Conservation (phyloP, 2,888 invertebrate species). For the Diadromus collaris region DNA sequence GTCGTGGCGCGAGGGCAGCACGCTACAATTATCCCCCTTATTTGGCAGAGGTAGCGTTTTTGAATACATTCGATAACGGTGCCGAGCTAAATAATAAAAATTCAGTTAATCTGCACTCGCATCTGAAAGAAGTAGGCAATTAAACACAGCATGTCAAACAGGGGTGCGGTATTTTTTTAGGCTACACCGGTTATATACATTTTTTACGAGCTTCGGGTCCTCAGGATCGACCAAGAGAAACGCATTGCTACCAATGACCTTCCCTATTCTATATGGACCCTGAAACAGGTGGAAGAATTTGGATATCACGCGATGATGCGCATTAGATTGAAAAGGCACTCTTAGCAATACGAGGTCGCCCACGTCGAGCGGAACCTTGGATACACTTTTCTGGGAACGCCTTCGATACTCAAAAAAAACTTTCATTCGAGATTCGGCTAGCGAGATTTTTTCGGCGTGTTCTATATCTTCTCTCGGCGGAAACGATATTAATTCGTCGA, state of each 20-base stretch:
- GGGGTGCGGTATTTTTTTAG: conserved; percentile 11
- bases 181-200: conserved; percentile 26
- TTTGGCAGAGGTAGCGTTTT: background rate
- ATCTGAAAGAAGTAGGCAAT: background rate
- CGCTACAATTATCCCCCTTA: background rate
- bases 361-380: background rate
- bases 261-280: conserved; percentile 28
- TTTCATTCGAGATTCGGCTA: background rate
- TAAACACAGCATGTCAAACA: background rate
- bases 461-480: conserved; percentile 1
- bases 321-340: conserved; percentile 22
- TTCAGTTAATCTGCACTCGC: background rate
- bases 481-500: conserved; percentile 24
- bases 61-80: background rate
- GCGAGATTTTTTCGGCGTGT: background rate
- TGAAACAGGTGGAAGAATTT: conserved; percentile 39
- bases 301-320: background rate
- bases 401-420: background rate
- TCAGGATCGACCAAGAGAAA: conserved; percentile 3
- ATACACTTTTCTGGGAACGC: background rate
- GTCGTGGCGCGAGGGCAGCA: background rate
- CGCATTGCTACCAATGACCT: conserved; percentile 16
- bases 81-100: no score
- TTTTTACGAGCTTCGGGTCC: conserved; percentile 1
- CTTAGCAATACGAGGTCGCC: conserved; percentile 35